These are phyloP conservation scores for Mus minutoides DNA, from an alignment of 2,797 vertebrate species.

Conservation along the genomic window DNA sequence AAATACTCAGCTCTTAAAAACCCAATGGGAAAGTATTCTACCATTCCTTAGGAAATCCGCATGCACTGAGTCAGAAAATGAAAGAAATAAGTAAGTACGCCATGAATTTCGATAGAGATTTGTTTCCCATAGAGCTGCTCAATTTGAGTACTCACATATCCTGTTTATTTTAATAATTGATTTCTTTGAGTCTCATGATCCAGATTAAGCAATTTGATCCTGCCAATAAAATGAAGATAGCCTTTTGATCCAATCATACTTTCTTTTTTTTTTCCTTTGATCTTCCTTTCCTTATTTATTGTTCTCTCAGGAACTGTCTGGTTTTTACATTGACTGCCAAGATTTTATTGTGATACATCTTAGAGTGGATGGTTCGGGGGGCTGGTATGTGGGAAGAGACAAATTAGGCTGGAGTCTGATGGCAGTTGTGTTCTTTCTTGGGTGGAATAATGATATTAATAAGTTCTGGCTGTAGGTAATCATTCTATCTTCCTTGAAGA, in stretches of 20 bases:
- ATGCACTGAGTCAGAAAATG: not conserved
- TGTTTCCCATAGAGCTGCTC: slow-evolving; percentile 16
- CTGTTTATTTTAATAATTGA: not conserved
- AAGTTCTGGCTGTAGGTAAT: not conserved
- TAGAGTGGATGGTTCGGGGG: not conserved
- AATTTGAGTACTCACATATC: not conserved
- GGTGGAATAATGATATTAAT: not conserved
- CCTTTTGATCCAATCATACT: not conserved
- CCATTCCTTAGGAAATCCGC: not conserved
- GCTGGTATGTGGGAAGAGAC: not conserved
- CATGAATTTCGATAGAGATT: slow-evolving; percentile 21
- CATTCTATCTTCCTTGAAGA: not conserved
- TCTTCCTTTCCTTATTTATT: not conserved
- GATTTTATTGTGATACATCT: not conserved
- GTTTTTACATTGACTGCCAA: not conserved
- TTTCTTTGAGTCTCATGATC: slow-evolving; percentile 34
- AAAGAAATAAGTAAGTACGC: not conserved
- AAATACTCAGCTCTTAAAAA: slow-evolving; percentile 39
- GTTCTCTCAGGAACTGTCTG: not conserved
- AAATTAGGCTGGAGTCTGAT: not conserved
- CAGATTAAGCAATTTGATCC: not conserved
- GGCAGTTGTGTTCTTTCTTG: not conserved
- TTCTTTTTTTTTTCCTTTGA: not conserved
- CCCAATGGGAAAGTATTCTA: not conserved
- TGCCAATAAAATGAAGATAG: not conserved